These are phyloP conservation scores for Prochilodus magdalenae DNA, from an alignment of 2,113 vertebrate genomes.

Conservation along the genomic window DNA sequence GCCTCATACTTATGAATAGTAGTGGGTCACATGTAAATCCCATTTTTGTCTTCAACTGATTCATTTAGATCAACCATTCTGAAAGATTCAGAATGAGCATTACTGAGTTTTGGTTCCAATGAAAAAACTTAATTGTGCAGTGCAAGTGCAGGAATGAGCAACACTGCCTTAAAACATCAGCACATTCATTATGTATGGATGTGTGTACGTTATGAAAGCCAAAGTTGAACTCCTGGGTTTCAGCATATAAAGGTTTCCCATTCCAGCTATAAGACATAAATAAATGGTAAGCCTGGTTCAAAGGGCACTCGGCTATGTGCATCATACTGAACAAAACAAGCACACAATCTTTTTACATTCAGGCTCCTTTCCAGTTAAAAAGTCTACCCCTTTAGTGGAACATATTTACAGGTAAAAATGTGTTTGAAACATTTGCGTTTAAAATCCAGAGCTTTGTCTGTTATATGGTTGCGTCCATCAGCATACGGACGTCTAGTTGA, in stretches of 20 bases:
- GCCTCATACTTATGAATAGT: no score
- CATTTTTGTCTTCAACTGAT: no score
- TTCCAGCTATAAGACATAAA: slow-evolving; percentile 5
- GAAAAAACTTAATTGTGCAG: not conserved
- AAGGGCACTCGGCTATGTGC: slow-evolving; percentile 9
- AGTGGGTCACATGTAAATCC: no score
- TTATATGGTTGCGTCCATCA: not conserved
- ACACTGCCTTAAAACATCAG: not conserved
- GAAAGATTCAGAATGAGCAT: no score
- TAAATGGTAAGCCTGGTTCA: slow-evolving; percentile 16
- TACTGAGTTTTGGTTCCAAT: not conserved
- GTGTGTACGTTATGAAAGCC: not conserved
- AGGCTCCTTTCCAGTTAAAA: slow-evolving; percentile 1
- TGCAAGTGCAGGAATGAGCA: not conserved
- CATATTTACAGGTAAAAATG: slow-evolving; percentile 36
- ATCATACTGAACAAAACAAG: slow-evolving; percentile 4
- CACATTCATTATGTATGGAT: not conserved
- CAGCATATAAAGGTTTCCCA: not conserved
- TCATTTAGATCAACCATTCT: no score
- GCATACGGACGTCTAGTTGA: not conserved
- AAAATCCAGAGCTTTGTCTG: not conserved
- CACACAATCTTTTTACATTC: slow-evolving; percentile 1
- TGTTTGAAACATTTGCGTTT: not conserved
- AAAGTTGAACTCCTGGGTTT: no score
- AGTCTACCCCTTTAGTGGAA: not conserved